Evolutionary conservation across 2,797 vertebrate species (phyloP).

Genomic region (Austrolebias charrua): DNA sequence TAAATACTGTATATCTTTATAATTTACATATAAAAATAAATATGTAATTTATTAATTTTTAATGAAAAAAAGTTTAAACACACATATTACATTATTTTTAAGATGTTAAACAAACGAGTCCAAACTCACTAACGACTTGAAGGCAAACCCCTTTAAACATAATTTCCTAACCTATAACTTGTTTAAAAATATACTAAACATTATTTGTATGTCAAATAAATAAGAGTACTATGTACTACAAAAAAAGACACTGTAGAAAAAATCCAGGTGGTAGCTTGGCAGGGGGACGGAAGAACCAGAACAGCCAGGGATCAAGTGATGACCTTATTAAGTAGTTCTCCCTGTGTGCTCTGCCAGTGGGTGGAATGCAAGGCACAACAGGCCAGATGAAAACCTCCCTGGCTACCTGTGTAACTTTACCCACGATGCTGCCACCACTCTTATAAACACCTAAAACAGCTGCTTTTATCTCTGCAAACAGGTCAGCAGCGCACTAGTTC

Average conservation of each 20-base stretch:
- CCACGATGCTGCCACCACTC: slow-evolving; percentile 15
- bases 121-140: slow-evolving; percentile 6
- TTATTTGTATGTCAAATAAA: slow-evolving; percentile 1
- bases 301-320: slow-evolving; percentile 65
- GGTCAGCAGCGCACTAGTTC: too few species aligned
- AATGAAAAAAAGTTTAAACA: too few species aligned
- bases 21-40: too few species aligned
- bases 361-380: slow-evolving; percentile 41
- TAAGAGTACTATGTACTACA: slow-evolving; percentile 2
- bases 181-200: not conserved
- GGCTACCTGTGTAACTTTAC: slow-evolving; percentile 47
- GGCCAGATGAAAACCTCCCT: slow-evolving; percentile 49
- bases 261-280: slow-evolving; percentile 23
- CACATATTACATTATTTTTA: too few species aligned
- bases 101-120: too few species aligned
- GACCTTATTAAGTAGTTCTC: slow-evolving; percentile 74
- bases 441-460: slow-evolving; percentile 14
- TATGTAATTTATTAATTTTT: too few species aligned
- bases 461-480: not conserved
- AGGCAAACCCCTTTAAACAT: slow-evolving; percentile 6
- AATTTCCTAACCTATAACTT: not conserved
- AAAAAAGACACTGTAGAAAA: not conserved
- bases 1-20: too few species aligned
- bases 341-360: slow-evolving; percentile 38
- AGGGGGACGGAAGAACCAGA: slow-evolving; percentile 29